Conservation (phyloP, 2,113 vertebrate species). For the Gopherus flavomarginatus region DNA sequence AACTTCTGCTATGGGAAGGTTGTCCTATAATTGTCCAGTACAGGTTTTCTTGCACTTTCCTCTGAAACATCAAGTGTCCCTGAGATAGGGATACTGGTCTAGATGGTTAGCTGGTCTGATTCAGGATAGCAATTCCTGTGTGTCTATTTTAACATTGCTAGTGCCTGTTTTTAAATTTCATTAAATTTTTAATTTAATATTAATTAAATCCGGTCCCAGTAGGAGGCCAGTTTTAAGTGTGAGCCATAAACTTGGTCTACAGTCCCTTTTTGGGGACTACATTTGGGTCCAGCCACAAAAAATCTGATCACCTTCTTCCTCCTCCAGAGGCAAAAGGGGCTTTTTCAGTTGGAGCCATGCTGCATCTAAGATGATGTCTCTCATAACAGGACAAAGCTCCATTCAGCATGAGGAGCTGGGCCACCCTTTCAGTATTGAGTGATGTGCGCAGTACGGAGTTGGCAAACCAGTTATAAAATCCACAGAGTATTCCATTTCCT, state of each 20-base stretch:
- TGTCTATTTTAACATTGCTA: neutral
- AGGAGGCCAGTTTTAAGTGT: neutral
- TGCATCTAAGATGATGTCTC: neutral
- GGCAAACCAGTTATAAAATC: neutral
- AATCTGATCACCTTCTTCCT: neutral
- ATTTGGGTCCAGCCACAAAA: neutral
- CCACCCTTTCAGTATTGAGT: neutral
- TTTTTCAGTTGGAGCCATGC: neutral
- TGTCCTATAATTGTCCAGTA: neutral
- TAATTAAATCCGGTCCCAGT: neutral
- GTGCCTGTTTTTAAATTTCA: rapidly evolving
- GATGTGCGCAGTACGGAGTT: neutral
- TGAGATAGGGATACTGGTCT: neutral
- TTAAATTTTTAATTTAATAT: neutral
- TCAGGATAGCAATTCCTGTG: neutral
- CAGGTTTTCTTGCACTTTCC: neutral
- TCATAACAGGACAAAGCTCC: neutral
- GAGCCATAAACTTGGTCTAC: neutral
- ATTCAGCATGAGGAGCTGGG: rapidly evolving
- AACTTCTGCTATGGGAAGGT: neutral
- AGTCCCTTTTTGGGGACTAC: neutral
- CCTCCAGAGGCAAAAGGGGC: neutral
- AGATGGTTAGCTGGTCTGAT: neutral
- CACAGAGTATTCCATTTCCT: neutral
- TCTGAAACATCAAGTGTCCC: neutral